Base-by-base conservation (phyloP, 2,113 vertebrate species). In the Connochaetes taurinus region DNA sequence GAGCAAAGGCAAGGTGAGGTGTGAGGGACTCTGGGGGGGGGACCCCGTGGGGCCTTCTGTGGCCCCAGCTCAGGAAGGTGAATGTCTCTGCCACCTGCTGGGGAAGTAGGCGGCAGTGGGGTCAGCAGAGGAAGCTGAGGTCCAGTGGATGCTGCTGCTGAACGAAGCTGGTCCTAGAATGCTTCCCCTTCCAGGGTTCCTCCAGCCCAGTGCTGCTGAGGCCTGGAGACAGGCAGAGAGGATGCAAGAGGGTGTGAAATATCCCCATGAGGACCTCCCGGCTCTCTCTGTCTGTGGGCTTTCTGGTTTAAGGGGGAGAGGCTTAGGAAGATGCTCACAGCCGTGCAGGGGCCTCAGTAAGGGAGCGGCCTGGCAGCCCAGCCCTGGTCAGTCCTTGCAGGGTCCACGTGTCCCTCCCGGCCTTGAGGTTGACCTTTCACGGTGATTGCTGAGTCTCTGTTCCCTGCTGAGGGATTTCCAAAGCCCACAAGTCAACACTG, bases 341-440 rank as follows among this genome's bases (percentile, higher is more conserved):
- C 1, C 0, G 1, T 3, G 3, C 7, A 7, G 55, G 76, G 23
- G 14, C 23, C 14, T 67, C n/a, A 5, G 43, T 11, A n/a, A 25
- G 0, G 6, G 8, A n/a, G 0, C 2, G 1, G 31, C 45, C 14
- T 11, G 21, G 43, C 0, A 0, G 47, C 21, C 4, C 53, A 58
- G 13, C 50, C 25, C 9, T 0, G 7, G 14, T 8, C 64, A 52
- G 80, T 29, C 27, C 29, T 29, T 85, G 33, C 6, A 23, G 86
- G 25, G 7, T 9, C 31, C 6, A 12, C 0, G 0, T 27, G n/a
- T 82, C 36, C 58, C 19, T 53, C 62, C 10, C 6, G 2, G 23
- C n/a, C 16, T 81, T 81, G 55, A 50, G 1, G 2, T 17, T 33
- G 60, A 64, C 8, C 31, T 67, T 23, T 45, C 5, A 9, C 5